Conservation (phyloP, 1,140 invertebrate species). For the Harpegnathos saltator region DNA sequence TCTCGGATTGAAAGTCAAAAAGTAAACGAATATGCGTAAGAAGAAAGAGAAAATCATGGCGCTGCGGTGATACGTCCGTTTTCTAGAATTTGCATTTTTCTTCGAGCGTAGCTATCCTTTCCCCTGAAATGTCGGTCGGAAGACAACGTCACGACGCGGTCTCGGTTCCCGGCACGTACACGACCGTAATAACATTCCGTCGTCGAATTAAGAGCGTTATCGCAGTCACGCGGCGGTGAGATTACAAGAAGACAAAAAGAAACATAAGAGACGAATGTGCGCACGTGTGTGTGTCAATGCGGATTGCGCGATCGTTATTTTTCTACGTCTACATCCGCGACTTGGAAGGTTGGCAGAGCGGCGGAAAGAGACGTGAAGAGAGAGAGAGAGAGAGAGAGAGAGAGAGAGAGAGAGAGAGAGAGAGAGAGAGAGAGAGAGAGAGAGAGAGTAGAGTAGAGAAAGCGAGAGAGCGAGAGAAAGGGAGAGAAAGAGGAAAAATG, state of each 20-base stretch:
- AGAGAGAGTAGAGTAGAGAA: too few relatives aligned
- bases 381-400: not conserved
- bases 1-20: too few relatives aligned
- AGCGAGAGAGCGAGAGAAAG: not conserved
- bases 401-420: not conserved
- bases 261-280: slow-evolving; percentile 2
- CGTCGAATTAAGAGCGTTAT: slow-evolving; percentile 52
- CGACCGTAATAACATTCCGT: slow-evolving; percentile 1
- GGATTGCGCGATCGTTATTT: slow-evolving; percentile 73
- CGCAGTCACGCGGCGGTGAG: slow-evolving; percentile 55
- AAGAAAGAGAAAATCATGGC: too few relatives aligned
- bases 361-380: not conserved
- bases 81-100: slow-evolving; percentile 26
- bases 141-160: slow-evolving; percentile 23
- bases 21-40: too few relatives aligned
- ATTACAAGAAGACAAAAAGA: slow-evolving; percentile 3
- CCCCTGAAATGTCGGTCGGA: slow-evolving; percentile 43
- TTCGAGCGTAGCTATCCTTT: slow-evolving; percentile 45
- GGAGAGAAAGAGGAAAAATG: not conserved
- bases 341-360: slow-evolving; percentile 23
- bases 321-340: slow-evolving; percentile 72
- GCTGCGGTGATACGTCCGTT: too few relatives aligned
- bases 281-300: slow-evolving; percentile 46
- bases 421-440: not conserved
- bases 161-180: slow-evolving; percentile 22